phyloP scores from a whole-genome alignment of 2,888 invertebrate species.

The Resseliella maxima region DNA sequence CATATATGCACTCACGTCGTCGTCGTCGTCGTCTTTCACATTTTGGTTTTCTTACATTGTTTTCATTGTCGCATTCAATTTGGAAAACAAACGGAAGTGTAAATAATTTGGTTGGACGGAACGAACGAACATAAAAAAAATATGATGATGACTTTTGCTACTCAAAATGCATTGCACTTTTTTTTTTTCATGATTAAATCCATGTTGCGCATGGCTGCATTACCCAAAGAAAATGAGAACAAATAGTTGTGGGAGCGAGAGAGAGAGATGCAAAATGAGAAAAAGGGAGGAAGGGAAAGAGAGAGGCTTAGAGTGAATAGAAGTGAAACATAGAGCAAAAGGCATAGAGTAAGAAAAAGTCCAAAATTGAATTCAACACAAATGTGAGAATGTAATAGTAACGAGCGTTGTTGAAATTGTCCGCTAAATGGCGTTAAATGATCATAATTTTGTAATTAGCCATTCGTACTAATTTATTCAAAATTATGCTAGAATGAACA shows the following conservation, averaged over 20 bases:
- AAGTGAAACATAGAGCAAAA: not conserved
- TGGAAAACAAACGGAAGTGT: conserved; percentile 26
- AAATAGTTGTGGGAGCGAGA: too few relatives aligned
- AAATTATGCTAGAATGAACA: conserved; percentile 10
- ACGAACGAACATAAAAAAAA: too few relatives aligned
- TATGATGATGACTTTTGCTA: not conserved
- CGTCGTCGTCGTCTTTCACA: not conserved
- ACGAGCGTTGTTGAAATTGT: not conserved
- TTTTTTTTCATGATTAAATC: not conserved
- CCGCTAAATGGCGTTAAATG: conserved; percentile 27
- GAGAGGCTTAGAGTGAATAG: too few relatives aligned
- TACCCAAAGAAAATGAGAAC: too few relatives aligned
- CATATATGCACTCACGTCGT: not conserved
- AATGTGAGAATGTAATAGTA: not conserved
- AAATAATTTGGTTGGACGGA: not conserved
- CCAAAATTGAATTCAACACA: not conserved
- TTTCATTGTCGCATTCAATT: conserved; percentile 12
- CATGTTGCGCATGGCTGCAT: conserved; percentile 17
- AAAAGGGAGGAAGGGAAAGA: too few relatives aligned
- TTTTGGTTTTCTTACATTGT: not conserved
- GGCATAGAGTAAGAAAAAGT: too few relatives aligned
- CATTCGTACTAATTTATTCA: not conserved
- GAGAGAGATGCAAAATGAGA: too few relatives aligned
- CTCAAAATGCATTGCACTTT: not conserved
- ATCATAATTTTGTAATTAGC: conserved; percentile 25